Evolutionary conservation across 2,113 vertebrate genomes (phyloP).

Genomic region (Sinocyclocheilus maitianheensis): DNA sequence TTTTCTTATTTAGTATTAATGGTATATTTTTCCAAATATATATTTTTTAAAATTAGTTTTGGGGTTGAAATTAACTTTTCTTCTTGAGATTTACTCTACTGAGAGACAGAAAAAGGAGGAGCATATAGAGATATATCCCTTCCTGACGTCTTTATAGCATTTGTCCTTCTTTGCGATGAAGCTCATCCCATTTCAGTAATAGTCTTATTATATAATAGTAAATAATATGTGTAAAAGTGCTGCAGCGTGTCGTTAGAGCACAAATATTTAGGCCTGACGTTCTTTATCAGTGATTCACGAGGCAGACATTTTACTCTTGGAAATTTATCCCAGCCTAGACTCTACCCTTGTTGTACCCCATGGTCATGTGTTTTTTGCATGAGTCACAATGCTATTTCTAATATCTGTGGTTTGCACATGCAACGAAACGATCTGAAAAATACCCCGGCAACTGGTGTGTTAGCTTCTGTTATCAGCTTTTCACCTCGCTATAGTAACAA

Average conservation of each 20-base stretch:
- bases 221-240: neutral
- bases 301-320: neutral
- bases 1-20: too few relatives aligned
- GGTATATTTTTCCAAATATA: too few relatives aligned
- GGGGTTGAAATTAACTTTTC: neutral
- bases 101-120: neutral
- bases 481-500: constrained; percentile 37
- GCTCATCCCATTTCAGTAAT: neutral
- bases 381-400: constrained; percentile 18
- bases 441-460: neutral
- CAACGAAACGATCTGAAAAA: neutral
- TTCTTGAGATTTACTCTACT: neutral
- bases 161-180: neutral
- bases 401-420: neutral
- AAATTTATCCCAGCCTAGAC: neutral
- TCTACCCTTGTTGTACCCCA: neutral
- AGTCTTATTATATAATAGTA: neutral
- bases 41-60: too few relatives aligned
- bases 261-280: constrained; percentile 46
- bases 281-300: constrained; percentile 59
- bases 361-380: constrained; percentile 42
- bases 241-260: too few relatives aligned
- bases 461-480: constrained; percentile 32
- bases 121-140: neutral
- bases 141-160: too few relatives aligned